A percentile compares a stretch with the other conserved stretches of the same genome.
Conservation (phyloP, 2,888 invertebrate species). For the Trachelus stipa region DNA sequence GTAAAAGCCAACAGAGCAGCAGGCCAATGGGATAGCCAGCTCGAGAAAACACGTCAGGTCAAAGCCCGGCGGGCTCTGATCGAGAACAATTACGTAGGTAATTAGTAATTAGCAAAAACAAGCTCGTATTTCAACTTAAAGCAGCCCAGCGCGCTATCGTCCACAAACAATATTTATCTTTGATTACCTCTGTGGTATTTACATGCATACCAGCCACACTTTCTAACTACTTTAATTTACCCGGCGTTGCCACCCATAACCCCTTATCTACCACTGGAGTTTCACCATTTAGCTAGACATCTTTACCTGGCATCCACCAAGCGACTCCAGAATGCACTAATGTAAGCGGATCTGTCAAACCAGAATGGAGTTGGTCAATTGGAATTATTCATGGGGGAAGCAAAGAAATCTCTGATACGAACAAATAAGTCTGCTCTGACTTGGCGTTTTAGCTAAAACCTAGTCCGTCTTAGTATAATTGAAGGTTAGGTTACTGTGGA, state of each 20-base stretch:
- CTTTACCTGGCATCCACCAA: background rate
- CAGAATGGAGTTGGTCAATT: background rate
- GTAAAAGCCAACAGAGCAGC: background rate
- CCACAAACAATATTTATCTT: constrained; percentile 51
- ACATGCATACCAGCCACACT: constrained; percentile 15
- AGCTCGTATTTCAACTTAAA: constrained; percentile 42
- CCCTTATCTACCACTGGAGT: background rate
- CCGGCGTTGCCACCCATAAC: background rate
- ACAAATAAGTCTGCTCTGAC: background rate
- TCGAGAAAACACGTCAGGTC: background rate
- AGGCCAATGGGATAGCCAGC: background rate
- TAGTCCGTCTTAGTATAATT: background rate
- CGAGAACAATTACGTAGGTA: constrained; percentile 30
- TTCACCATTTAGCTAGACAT: background rate
- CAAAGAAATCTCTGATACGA: constrained; percentile 42
- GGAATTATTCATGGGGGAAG: constrained; percentile 16
- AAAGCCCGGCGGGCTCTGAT: background rate
- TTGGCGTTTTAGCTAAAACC: background rate
- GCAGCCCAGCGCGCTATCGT: constrained; percentile 27
- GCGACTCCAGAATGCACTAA: background rate
- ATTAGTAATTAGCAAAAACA: constrained; percentile 49
- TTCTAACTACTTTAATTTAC: background rate
- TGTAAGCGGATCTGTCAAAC: background rate
- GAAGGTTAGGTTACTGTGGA: background rate
- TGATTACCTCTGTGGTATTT: constrained; percentile 50